Percentiles rank a stretch among this genome's conserved stretches.
Conservation (phyloP, 2,888 invertebrate species). For the Acleris holmiana region DNA sequence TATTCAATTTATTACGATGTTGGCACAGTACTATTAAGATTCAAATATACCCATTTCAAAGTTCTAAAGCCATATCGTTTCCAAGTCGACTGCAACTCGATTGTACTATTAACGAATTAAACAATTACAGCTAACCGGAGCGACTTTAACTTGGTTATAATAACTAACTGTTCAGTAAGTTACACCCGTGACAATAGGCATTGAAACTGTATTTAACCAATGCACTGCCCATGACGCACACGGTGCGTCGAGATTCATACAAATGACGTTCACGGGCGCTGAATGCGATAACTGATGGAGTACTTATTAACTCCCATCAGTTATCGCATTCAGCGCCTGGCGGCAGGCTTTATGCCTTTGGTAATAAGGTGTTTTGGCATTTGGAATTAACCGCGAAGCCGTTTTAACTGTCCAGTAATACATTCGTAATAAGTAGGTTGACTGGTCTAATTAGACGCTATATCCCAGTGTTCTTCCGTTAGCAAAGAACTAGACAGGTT, state of each 20-base stretch:
- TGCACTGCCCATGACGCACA: no score
- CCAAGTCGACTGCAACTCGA: not conserved
- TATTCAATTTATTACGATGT: no score
- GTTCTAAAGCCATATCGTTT: not conserved
- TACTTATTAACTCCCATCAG: no score
- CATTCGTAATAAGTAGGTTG: constrained; percentile 17
- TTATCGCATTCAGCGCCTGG: no score
- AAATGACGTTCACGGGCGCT: not conserved
- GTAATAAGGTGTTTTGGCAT: constrained; percentile 1
- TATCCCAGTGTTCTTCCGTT: constrained; percentile 5
- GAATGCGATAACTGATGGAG: no score
- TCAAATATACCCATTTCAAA: not conserved
- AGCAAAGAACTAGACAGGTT: not conserved
- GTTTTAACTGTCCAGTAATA: constrained; percentile 26
- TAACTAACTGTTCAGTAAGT: constrained; percentile 28
- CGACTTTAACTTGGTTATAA: constrained; percentile 12
- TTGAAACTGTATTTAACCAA: no score
- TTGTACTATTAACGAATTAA: constrained; percentile 16
- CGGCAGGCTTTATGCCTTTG: not conserved
- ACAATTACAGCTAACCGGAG: constrained; percentile 3
- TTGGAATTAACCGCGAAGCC: constrained; percentile 8
- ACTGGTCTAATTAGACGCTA: constrained; percentile 9
- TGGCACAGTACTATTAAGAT: no score
- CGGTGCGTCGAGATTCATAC: not conserved
- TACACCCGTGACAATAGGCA: not conserved